A percentile compares a stretch with the other conserved stretches of the same genome.
phyloP scores from a whole-genome alignment of 2,888 invertebrate species.

The Apamea crenata region DNA sequence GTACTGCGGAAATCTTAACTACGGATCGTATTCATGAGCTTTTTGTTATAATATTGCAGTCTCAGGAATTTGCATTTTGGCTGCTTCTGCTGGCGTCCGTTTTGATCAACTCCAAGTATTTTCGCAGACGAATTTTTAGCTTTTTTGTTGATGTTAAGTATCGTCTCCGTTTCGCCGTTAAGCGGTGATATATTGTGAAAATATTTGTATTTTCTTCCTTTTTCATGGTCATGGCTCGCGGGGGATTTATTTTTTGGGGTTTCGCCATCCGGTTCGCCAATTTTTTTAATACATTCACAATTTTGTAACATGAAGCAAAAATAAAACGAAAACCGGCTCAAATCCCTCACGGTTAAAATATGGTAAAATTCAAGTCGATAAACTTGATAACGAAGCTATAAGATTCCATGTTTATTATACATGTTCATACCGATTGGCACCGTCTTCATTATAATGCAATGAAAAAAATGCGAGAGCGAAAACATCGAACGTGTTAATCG shows the following conservation, averaged over 20 bases:
- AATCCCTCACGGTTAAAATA: slow-evolving; percentile 1
- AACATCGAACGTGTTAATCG: slow-evolving; percentile 10
- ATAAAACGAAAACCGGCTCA: too few species aligned
- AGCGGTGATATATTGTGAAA: slow-evolving; percentile 56
- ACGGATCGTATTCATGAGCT: slow-evolving; percentile 73
- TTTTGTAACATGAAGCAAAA: not conserved
- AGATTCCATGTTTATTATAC: slow-evolving; percentile 34
- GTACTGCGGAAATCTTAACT: slow-evolving; percentile 68
- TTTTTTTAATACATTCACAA: not conserved
- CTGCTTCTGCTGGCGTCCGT: slow-evolving; percentile 76
- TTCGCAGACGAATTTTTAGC: slow-evolving; percentile 67
- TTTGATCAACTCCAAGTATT: slow-evolving; percentile 70
- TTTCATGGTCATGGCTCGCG: slow-evolving; percentile 50
- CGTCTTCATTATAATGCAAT: slow-evolving; percentile 33
- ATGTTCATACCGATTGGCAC: slow-evolving; percentile 28
- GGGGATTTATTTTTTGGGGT: slow-evolving; percentile 28
- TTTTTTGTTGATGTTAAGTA: slow-evolving; percentile 64
- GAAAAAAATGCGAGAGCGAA: slow-evolving; percentile 22
- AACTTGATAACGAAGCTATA: slow-evolving; percentile 18
- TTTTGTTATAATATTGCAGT: slow-evolving; percentile 72
- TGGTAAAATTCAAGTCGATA: not conserved
- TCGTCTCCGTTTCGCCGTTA: slow-evolving; percentile 61
- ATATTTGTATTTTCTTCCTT: slow-evolving; percentile 34
- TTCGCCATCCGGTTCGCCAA: not conserved
- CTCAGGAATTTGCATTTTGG: slow-evolving; percentile 84